phyloP scores from a whole-genome alignment of 2,888 invertebrate species.

The Euproctis similis region DNA sequence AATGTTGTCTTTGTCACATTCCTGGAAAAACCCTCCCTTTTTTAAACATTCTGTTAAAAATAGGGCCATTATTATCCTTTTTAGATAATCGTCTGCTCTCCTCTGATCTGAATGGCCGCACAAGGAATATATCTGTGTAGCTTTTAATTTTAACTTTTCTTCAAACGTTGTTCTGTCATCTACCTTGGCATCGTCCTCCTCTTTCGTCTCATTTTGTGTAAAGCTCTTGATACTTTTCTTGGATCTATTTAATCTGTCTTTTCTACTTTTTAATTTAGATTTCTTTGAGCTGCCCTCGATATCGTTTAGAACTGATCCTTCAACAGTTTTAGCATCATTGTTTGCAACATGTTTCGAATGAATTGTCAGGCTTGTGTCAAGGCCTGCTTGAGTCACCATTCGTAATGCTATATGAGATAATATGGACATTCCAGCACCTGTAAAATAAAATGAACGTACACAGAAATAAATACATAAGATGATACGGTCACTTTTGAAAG shows the following conservation, averaged over 20 bases:
- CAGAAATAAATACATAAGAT: too few relatives aligned
- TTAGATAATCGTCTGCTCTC: constrained; percentile 80
- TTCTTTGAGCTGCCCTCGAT: constrained; percentile 57
- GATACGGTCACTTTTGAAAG: too few relatives aligned
- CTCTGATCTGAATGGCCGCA: constrained; percentile 80
- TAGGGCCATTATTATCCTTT: constrained; percentile 84
- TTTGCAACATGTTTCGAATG: constrained; percentile 57
- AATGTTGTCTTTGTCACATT: constrained; percentile 36
- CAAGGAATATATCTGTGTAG: constrained; percentile 76
- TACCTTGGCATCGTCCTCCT: constrained; percentile 39
- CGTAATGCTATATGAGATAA: constrained; percentile 84
- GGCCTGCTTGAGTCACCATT: constrained; percentile 82
- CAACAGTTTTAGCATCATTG: constrained; percentile 43
- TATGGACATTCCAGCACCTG: constrained; percentile 87
- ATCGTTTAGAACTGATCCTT: constrained; percentile 47
- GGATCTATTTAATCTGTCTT: constrained; percentile 55
- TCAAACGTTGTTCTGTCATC: constrained; percentile 45
- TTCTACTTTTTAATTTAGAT: constrained; percentile 58
- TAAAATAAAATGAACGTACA: neutral
- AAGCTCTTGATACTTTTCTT: constrained; percentile 50
- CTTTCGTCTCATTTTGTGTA: constrained; percentile 35
- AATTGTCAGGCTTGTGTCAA: constrained; percentile 63
- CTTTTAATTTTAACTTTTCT: constrained; percentile 51
- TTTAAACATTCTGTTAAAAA: constrained; percentile 84
- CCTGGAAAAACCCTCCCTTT: constrained; percentile 78